Evolutionary conservation across 2,797 vertebrate species (phyloP).

Genomic region (Acropternis orthonyx): DNA sequence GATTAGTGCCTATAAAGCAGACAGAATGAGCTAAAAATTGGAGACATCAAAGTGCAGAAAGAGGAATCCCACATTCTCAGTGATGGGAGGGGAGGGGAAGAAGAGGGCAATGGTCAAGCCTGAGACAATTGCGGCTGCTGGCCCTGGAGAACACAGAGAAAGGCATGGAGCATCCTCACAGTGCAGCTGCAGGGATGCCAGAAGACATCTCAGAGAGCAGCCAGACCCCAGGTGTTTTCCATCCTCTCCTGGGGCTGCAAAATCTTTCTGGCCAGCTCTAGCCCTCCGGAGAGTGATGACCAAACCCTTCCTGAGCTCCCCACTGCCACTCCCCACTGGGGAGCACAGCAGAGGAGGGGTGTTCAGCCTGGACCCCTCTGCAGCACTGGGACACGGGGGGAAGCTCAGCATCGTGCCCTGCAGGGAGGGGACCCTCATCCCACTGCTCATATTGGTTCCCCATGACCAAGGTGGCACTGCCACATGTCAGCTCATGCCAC

Average conservation of each 20-base stretch:
- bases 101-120: not conserved
- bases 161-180: not conserved
- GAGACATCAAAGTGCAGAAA: constrained; percentile 48
- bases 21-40: constrained; percentile 51
- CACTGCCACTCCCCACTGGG: not conserved
- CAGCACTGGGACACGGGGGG: too few species aligned
- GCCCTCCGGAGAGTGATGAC: not conserved
- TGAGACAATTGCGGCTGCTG: fast-evolving
- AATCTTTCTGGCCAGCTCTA: not conserved
- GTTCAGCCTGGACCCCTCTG: not conserved
- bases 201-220: not conserved
- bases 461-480: fast-evolving
- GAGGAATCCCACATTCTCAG: not conserved
- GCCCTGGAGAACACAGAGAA: fast-evolving
- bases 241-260: not conserved
- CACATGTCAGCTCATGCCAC: not conserved
- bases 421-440: not conserved
- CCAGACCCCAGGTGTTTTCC: fast-evolving
- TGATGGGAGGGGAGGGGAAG: not conserved
- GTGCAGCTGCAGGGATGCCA: not conserved
- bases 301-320: not conserved
- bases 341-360: not conserved
- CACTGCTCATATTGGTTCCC: fast-evolving
- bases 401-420: fast-evolving
- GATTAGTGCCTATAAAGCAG: constrained; percentile 61